Evolutionary conservation across 1,140 invertebrate genomes (phyloP).

Genomic region (Danaus melanippus): DNA sequence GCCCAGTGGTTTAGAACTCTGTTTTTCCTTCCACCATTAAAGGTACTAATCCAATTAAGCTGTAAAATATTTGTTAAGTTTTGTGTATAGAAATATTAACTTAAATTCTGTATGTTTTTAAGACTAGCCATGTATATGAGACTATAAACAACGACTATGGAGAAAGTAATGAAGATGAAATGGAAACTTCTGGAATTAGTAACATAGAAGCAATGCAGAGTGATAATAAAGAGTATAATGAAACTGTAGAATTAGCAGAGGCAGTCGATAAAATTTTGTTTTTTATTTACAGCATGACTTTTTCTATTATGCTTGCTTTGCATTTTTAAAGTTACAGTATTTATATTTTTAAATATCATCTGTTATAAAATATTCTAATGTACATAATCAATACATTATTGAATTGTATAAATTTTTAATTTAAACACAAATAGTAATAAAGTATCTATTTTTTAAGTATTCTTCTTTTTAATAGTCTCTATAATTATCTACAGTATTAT

Average conservation of each 20-base stretch:
- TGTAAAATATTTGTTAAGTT: constrained; percentile 9
- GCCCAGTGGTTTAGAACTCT: constrained; percentile 30
- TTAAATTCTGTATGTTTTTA: constrained; percentile 17
- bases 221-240: constrained; percentile 28
- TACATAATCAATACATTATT: no score
- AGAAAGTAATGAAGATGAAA: constrained; percentile 18
- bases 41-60: constrained; percentile 26
- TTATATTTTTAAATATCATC: no score
- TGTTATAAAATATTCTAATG: no score
- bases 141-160: constrained; percentile 39
- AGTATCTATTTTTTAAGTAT: constrained; percentile 3
- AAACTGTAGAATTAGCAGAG: constrained; percentile 41
- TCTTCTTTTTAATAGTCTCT: not conserved
- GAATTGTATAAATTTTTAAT: no score
- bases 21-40: constrained; percentile 45
- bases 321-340: constrained; percentile 29
- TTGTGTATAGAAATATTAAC: constrained; percentile 3
- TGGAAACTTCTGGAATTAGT: constrained; percentile 18
- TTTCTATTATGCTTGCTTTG: constrained; percentile 34
- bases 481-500: no score
- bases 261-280: constrained; percentile 49
- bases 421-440: not conserved
- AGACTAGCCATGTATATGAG: constrained; percentile 39
- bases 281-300: constrained; percentile 38
- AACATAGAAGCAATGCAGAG: constrained; percentile 46